Evolutionary conservation across 2,113 vertebrate species (phyloP), one percentile per base, ranked within the genome.

Genomic region (Lonchura striata): DNA sequence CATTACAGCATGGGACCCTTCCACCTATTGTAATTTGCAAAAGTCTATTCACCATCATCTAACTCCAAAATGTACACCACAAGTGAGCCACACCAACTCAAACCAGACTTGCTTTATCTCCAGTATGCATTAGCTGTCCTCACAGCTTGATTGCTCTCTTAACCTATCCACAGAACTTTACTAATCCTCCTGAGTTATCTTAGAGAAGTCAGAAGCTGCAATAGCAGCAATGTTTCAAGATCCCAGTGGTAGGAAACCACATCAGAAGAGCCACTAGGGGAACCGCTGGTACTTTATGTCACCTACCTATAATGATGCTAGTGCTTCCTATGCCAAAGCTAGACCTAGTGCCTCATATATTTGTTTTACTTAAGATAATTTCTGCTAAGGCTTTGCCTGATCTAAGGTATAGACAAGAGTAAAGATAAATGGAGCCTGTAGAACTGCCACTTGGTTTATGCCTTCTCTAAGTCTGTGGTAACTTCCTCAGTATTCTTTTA

Each of bases 11-110:
- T 39, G 27, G 25, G 24, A 15, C 20, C 42, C 10, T 37, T 16
- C 25, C 18, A 65, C 0, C 0, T 60, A 49, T 5, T 41, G 4
- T 5, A 12, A 7, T 7, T 50, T 83, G 46, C 42, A 21, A 2
- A 74, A 82, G 52, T 37, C 13, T 33, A 50, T 30, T 71, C 17
- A 56, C 21, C 33, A 70, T 47, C 24, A 71, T 7, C n/a, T 54
- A 68, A 76, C 30, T 42, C 18, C 19, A 76, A 78, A 44, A 78
- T 1, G 9, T 6, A 76, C 2, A 0, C 5, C 41, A 22, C 24
- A 79, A 60, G 7, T 21, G 35, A 82, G n/a, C 44, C 60, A 70
- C 84, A 87, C 9, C 49, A 64, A 52, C 27, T 82, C 65, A 94
- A 76, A 71, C 8, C 31, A 90, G 37, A 8, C 39, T 70, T 35